These are phyloP conservation scores for Botia almorhae DNA, from an alignment of 2,797 vertebrate genomes.

Conservation along the genomic window DNA sequence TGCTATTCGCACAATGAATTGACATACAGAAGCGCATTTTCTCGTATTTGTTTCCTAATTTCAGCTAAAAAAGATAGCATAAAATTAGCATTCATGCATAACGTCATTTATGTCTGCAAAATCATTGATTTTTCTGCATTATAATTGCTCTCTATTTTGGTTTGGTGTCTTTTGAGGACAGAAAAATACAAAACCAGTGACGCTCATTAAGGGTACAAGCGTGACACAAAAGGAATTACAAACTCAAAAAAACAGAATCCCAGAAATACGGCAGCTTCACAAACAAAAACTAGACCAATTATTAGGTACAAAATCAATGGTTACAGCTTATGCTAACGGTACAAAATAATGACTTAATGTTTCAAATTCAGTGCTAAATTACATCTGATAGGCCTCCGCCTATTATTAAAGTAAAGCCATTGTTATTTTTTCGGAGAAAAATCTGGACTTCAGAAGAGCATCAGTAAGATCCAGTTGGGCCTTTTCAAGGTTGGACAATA, in stretches of 20 bases:
- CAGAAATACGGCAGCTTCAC: not conserved
- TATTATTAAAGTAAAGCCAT: slow-evolving; percentile 21
- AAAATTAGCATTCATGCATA: not conserved
- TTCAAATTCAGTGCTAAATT: not conserved
- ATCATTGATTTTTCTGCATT: not conserved
- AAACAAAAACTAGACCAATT: not conserved
- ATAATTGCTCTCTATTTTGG: slow-evolving; percentile 26
- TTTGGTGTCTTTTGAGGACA: slow-evolving; percentile 29
- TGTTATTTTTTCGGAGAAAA: slow-evolving; percentile 41
- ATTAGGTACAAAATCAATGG: not conserved
- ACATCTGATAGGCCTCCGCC: not conserved
- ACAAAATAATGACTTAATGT: slow-evolving; percentile 17
- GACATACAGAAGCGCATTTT: slow-evolving; percentile 7
- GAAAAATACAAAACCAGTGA: slow-evolving; percentile 10
- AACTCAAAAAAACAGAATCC: not conserved
- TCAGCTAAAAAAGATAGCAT: slow-evolving; percentile 12
- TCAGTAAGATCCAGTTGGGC: slow-evolving; percentile 83
- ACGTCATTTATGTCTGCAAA: too few relatives aligned
- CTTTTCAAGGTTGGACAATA: slow-evolving; percentile 78
- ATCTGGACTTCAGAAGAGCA: slow-evolving; percentile 75
- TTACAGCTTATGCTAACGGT: not conserved
- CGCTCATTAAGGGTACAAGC: slow-evolving; percentile 39
- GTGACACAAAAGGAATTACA: not conserved
- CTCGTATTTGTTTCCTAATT: not conserved
- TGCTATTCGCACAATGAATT: slow-evolving; percentile 18